Evolutionary conservation across 2,888 invertebrate genomes (phyloP), one percentile per base, ranked within the genome.

Genomic region (Ormyrus thymus): DNA sequence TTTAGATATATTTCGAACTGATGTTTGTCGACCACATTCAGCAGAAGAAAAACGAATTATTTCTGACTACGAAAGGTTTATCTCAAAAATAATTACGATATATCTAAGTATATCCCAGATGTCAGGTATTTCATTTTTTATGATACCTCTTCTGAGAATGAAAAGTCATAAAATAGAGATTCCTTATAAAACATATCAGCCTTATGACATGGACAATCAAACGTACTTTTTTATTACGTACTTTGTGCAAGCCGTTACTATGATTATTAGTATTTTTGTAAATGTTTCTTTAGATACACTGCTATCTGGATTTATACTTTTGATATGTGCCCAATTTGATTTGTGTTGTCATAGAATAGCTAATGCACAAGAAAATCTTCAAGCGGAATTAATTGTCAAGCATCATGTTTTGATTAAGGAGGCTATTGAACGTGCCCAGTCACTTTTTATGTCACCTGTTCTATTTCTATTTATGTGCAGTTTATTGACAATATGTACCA

Each of bases 201-300:
- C 10, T n/a, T 51, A 29, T 45, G n/a, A 50, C 10, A 66, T 66
- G 4, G 10, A 50, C 0, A 66, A 9, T 10, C n/a, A 10, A 29
- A 11, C 7, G 1, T 8, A 4, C 3, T 51, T 51, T 9, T 51
- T 9, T 2, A 8, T 51, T 5, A 53, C 65, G 9, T 13, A 29
- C 29, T 9, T 45, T 43, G 3, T 53, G 6, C 43, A 68, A 58
- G 46, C 10, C 11, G 7, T 46, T n/a, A 4, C 48, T 7, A 46
- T 4, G 9, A 13, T 71, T 61, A 48, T 15, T 11, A 29, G 45
- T 6, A 48, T 70, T n/a, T n/a, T 29, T 1, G 7, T 71, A 4
- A 71, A 71, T 51, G 13, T 61, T 2, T 6, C 71, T 11, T 8
- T 71, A 4, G 71, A 71, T 59, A 61, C 50, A 7, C 7, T 71